Evolutionary conservation across 2,888 invertebrate genomes (phyloP).

Genomic region (Drosophila kanekoi): DNA sequence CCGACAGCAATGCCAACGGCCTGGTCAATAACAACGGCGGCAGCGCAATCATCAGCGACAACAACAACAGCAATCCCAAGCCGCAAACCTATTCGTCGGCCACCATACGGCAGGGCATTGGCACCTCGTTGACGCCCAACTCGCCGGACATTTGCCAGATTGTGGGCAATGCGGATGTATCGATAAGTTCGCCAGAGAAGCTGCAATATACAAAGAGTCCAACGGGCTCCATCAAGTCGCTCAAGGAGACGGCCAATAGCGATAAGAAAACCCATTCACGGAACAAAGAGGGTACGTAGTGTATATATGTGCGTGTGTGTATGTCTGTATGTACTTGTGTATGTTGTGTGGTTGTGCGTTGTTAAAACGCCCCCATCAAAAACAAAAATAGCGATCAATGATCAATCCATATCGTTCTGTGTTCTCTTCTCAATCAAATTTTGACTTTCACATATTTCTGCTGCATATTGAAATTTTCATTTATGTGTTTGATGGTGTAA

Average conservation of each 20-base stretch:
- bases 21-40: conserved; percentile 37
- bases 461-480: conserved; percentile 53
- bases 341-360: neutral
- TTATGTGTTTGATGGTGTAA: conserved; percentile 48
- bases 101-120: conserved; percentile 84
- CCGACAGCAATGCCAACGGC: conserved; percentile 69
- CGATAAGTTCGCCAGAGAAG: conserved; percentile 82
- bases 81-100: conserved; percentile 83
- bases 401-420: conserved; percentile 19
- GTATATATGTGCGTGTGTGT: neutral
- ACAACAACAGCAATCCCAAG: conserved; percentile 70
- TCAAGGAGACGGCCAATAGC: conserved; percentile 85
- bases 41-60: conserved; percentile 39
- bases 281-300: conserved; percentile 84
- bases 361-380: conserved; percentile 13
- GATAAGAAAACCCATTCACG: conserved; percentile 84
- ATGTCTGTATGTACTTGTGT: neutral
- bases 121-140: conserved; percentile 82
- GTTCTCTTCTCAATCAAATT: conserved; percentile 27
- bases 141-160: conserved; percentile 84
- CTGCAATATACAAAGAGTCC: conserved; percentile 86
- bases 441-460: conserved; percentile 31
- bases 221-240: conserved; percentile 86
- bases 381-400: neutral
- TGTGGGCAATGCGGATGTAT: conserved; percentile 77